Conservation (phyloP, 2,113 vertebrate genomes). For the Mola mola region DNA sequence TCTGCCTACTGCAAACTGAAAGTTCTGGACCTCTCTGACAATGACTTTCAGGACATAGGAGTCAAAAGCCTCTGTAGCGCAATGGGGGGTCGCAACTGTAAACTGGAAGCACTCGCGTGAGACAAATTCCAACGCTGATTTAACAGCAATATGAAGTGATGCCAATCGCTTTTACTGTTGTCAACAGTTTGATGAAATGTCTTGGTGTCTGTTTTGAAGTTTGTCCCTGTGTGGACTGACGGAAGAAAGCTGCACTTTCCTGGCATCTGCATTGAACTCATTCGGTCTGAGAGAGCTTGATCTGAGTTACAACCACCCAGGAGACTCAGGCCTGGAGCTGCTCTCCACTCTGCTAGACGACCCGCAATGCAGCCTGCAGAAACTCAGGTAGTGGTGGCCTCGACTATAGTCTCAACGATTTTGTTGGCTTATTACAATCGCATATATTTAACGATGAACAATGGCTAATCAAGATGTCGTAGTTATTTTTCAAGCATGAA, state of each 20-base stretch:
- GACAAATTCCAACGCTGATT: neutral
- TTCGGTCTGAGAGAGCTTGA: conserved; percentile 57
- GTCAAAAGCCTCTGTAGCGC: conserved; percentile 41
- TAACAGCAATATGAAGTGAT: neutral
- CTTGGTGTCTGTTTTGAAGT: conserved; percentile 34
- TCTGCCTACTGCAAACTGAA: conserved; percentile 49
- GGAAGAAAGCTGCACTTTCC: conserved; percentile 61
- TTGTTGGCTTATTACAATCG: neutral
- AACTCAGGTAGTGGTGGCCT: conserved; percentile 51
- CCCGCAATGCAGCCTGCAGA: conserved; percentile 58
- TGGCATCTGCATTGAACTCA: conserved; percentile 60
- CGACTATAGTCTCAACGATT: neutral
- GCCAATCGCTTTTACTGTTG: neutral
- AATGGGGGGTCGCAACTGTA: conserved; percentile 44
- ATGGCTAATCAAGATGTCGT: too few relatives aligned
- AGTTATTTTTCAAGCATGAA: too few relatives aligned
- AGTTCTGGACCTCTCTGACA: conserved; percentile 64
- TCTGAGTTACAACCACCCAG: conserved; percentile 72
- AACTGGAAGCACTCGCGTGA: conserved; percentile 64
- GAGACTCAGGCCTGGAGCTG: conserved; percentile 47
- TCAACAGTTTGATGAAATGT: neutral
- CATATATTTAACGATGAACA: too few relatives aligned
- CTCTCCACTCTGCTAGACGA: conserved; percentile 51
- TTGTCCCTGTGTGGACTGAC: conserved; percentile 64
- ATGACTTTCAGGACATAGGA: conserved; percentile 57